A percentile compares a stretch with the other conserved stretches of the same genome.
phyloP scores from a whole-genome alignment of 2,888 invertebrate genomes.

The Drosophila austrosaltans region DNA sequence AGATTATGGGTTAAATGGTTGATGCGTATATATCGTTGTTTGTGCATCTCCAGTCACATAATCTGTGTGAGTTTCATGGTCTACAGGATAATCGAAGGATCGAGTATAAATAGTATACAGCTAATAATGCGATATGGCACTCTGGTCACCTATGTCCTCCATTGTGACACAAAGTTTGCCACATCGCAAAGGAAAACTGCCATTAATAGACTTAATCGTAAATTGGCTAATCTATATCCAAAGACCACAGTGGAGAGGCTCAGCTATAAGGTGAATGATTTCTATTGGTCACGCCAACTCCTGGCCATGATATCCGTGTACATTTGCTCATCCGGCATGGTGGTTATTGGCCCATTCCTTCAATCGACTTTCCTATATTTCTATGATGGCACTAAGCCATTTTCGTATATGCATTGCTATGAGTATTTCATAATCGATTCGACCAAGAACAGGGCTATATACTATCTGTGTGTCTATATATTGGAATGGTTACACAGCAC shows the following conservation, averaged over 20 bases:
- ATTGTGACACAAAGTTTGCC: conserved; percentile 54
- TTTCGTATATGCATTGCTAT: conserved; percentile 44
- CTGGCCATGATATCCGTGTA: conserved; percentile 35
- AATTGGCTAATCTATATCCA: conserved; percentile 43
- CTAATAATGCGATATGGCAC: conserved; percentile 41
- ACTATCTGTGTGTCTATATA: conserved; percentile 43
- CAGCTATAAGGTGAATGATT: conserved; percentile 44
- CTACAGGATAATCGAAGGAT: conserved; percentile 36
- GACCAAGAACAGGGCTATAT: conserved; percentile 26
- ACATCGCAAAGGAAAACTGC: conserved; percentile 31
- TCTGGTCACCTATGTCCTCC: conserved; percentile 42
- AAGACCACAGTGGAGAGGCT: conserved; percentile 21
- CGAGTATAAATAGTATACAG: conserved; percentile 18
- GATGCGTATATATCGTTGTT: conserved; percentile 35
- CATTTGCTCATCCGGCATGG: conserved; percentile 37
- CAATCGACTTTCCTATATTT: conserved; percentile 22
- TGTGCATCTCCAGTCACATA: conserved; percentile 38
- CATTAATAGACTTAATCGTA: conserved; percentile 34
- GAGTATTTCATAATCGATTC: conserved; percentile 37
- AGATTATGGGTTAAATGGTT: not conserved
- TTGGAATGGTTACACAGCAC: conserved; percentile 55
- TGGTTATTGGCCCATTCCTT: conserved; percentile 42
- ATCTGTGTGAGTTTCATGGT: conserved; percentile 31
- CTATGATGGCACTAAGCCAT: not conserved
- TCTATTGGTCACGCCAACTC: conserved; percentile 46